A percentile compares a stretch with the other conserved stretches of the same genome.
Conservation (phyloP, 2,113 vertebrate genomes). For the Furnarius figulus region DNA sequence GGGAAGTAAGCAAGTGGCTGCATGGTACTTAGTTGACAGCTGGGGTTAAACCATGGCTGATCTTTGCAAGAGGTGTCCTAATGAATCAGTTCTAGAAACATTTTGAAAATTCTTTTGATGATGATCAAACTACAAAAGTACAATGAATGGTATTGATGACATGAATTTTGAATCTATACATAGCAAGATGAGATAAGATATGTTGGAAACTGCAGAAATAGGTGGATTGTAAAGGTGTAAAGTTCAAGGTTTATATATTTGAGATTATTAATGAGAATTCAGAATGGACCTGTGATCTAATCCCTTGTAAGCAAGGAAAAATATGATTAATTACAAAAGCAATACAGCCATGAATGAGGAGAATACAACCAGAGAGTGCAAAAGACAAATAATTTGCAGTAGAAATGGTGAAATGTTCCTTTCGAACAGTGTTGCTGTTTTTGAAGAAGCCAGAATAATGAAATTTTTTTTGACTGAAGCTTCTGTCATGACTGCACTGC, state of each 20-base stretch:
- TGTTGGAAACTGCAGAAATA: background rate
- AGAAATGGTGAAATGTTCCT: background rate
- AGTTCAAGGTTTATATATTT: background rate
- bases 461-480: background rate
- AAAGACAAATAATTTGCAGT: background rate
- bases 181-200: background rate
- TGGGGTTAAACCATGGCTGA: background rate
- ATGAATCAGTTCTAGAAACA: background rate
- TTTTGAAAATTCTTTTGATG: background rate
- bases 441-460: background rate
- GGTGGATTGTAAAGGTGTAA: background rate
- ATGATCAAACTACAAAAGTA: background rate
- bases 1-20: background rate
- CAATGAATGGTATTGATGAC: background rate
- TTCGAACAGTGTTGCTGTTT: background rate
- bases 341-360: background rate
- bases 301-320: background rate
- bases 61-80: background rate
- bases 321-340: background rate
- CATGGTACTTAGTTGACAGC: background rate
- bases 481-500: background rate
- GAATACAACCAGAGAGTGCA: background rate
- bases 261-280: background rate
- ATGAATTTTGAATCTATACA: background rate
- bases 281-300: background rate